phyloP scores from a whole-genome alignment of 2,113 vertebrate genomes.

The Plecotus auritus region DNA sequence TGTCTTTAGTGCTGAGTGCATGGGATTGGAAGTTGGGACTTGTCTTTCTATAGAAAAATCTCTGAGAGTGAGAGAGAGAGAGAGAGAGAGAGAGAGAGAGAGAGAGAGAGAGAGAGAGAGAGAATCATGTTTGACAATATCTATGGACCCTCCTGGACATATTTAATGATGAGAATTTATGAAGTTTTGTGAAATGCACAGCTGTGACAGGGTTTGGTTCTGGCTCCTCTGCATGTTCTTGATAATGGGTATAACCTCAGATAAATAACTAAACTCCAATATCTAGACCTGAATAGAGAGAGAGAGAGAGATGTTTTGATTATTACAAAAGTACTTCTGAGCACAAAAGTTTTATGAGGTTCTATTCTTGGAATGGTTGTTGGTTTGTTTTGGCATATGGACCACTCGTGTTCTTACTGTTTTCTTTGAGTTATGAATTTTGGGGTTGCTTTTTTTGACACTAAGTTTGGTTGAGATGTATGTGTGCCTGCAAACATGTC shows the following conservation, averaged over 20 bases:
- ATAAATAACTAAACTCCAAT: not conserved
- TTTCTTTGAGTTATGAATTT: constrained; percentile 8
- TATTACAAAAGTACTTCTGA: not conserved
- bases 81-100: not conserved
- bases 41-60: not conserved
- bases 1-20: not conserved
- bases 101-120: not conserved
- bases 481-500: not conserved
- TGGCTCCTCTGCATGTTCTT: not conserved
- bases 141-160: not conserved
- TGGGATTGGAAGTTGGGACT: not conserved
- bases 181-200: not conserved
- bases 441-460: not conserved
- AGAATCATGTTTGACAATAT: not conserved
- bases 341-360: not conserved
- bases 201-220: not conserved
- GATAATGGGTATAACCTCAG: not conserved
- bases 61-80: too few relatives aligned
- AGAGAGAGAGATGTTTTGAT: not conserved
- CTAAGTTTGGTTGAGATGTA: not conserved
- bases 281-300: not conserved
- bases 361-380: not conserved
- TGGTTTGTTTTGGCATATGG: not conserved
- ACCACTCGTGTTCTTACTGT: not conserved
- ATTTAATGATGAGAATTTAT: not conserved